Base-by-base conservation (phyloP, 2,113 vertebrate species). In the Heterotis niloticus region DNA sequence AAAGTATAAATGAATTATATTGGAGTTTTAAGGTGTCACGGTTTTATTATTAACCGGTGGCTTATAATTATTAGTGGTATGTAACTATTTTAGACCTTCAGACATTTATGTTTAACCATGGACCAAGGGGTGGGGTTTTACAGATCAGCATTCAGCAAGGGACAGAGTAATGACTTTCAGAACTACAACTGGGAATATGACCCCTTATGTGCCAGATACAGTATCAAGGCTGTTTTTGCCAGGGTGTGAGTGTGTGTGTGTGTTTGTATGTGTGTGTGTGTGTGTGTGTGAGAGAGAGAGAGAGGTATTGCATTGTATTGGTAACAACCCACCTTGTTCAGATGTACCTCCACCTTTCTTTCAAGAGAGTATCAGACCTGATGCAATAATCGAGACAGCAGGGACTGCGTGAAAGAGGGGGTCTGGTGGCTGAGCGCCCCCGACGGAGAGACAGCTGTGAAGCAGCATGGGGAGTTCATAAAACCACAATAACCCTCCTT, bases 361-460 rank as follows among this genome's bases (percentile, higher is more conserved):
- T 34, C 59, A 12, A 12, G 20, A 44, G 29, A 75, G 10, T 9
- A 64, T 60, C n/a, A 44, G 74, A 28, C 18, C 28, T 34, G 18
- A 75, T 75, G 24, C 14, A 44, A 44, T n/a, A 75, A 28, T 18
- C n/a, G 28, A 57, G 52, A 26, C 54, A 1, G 28, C 11, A 74
- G 23, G 28, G 24, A 13, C 51, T n/a, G 23, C 71, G 26, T 17
- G 23, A 74, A 14, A 59, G n/a, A 7, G 17, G 23, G 57, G 10
- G 52, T 23, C 56, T 54, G 17, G 71, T 57, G 57, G 23, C 17
- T 74, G 24, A 74, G 0, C 1, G 71, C 20, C 17, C 54, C n/a
- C 54, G 26, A 74, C 57, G 18, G 57, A 74, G 28, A 26, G 54
- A 74, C 71, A 74, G 54, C 51, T 74, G 71, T 59, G 71, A 56